Evolutionary conservation across 2,888 invertebrate genomes (phyloP).

Genomic region (Ischnura elegans): DNA sequence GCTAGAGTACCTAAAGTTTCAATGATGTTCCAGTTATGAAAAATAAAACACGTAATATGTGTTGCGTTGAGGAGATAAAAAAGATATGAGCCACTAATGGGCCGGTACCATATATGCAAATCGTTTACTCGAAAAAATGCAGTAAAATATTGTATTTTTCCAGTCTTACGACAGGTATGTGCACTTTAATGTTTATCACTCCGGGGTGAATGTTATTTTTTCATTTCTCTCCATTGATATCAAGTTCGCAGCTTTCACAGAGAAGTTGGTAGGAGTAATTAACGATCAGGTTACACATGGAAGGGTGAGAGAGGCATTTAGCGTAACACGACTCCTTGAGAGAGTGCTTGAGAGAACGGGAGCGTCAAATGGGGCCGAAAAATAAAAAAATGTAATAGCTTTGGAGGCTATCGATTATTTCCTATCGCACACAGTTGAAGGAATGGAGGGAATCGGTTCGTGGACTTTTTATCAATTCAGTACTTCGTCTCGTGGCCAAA

Average conservation of each 20-base stretch:
- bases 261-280: not conserved
- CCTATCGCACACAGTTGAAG: not conserved
- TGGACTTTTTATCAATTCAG: constrained; percentile 2
- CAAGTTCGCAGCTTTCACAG: not conserved
- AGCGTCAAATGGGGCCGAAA: not conserved
- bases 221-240: not conserved
- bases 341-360: not conserved
- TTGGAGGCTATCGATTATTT: not conserved
- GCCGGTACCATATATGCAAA: too few relatives aligned
- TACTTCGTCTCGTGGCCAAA: not conserved
- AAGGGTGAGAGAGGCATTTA: not conserved
- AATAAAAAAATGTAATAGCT: not conserved
- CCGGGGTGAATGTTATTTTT: not conserved
- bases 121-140: too few relatives aligned
- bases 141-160: too few relatives aligned
- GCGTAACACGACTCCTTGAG: constrained; percentile 14
- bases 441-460: not conserved
- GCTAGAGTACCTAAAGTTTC: too few relatives aligned
- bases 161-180: too few relatives aligned
- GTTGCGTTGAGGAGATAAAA: too few relatives aligned
- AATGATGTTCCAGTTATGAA: too few relatives aligned
- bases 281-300: not conserved
- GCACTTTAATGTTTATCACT: not conserved
- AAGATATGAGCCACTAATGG: too few relatives aligned
- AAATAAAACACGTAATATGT: too few relatives aligned